Percentiles rank a stretch among this genome's conserved stretches.
Evolutionary conservation across 2,113 vertebrate genomes (phyloP).

Genomic region (Myotis davidii): DNA sequence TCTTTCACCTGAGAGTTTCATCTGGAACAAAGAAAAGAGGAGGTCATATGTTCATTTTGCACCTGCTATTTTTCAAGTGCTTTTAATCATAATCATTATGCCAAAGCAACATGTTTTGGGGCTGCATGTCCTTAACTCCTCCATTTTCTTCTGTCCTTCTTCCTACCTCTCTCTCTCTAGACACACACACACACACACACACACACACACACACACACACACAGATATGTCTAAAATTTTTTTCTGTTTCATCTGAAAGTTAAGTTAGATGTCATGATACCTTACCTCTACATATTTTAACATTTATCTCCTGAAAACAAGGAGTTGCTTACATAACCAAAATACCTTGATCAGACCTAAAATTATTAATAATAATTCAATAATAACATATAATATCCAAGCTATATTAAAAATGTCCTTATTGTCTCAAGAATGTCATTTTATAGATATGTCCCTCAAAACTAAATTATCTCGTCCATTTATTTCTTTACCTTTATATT

Average conservation of each 20-base stretch:
- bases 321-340: neutral
- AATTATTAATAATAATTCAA: neutral
- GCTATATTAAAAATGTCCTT: neutral
- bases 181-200: too few species aligned
- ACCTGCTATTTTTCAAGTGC: neutral
- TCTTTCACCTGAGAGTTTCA: neutral
- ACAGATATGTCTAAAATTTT: neutral
- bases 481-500: neutral
- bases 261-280: neutral
- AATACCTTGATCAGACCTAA: neutral
- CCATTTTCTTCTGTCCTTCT: neutral
- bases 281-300: neutral
- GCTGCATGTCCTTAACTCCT: neutral
- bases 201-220: neutral
- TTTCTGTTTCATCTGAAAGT: neutral
- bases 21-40: neutral
- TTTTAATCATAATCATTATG: neutral
- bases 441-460: neutral
- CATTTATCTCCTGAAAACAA: slow-evolving; percentile 8
- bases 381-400: neutral
- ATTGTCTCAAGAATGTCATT: neutral
- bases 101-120: neutral
- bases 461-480: neutral
- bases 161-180: too few species aligned
- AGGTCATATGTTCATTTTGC: neutral